Evolutionary conservation across 2,797 vertebrate genomes (phyloP), one percentile per base, ranked within the genome.

Genomic region (Nothura maculosa): DNA sequence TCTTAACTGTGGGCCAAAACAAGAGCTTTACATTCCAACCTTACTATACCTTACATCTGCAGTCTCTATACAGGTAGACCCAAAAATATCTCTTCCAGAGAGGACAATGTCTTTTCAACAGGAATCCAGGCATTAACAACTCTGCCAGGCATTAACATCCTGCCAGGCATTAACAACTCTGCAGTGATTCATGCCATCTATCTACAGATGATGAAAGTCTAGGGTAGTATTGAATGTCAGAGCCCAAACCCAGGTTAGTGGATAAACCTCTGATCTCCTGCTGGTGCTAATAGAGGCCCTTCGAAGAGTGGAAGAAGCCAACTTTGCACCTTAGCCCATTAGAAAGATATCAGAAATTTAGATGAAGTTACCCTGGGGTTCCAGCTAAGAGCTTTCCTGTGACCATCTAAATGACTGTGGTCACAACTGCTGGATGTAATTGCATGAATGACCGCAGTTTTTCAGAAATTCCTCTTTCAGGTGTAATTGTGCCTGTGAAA

Each of bases 401-500:
- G 89, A 95, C 95, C 89, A 92, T 87, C 45, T 36, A 92, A 90
- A 93, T 87, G 21, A 50, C 79, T 66, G 48, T 58, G 36, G 40
- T 77, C 87, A 84, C 42, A 93, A 62, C 86, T 27, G 22, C 81
- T 50, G 79, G 79, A 50, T 91, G 25, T 11, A 83, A 81, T 89
- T 28, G 1, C 54, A 87, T 14, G 85, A 93, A 93, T 89, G 92
- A 94, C 91, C 89, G 87, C 40, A 66, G 62, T 83, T 95, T 95
- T 87, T 87, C 84, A 83, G 92, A 84, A 81, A 75, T 57, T 93
- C 67, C 61, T 73, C 72, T 89, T 85, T 38, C 90, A 66, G 89
- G 62, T 77, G 76, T 38, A 89, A 92, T 96, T 94, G 90, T 30
- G 4, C 76, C 87, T 36, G 87, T 92, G 91, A 79, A 87, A 96